Evolutionary conservation across 2,797 vertebrate genomes (phyloP).

Genomic region (Petrocephalus schoutedeni): DNA sequence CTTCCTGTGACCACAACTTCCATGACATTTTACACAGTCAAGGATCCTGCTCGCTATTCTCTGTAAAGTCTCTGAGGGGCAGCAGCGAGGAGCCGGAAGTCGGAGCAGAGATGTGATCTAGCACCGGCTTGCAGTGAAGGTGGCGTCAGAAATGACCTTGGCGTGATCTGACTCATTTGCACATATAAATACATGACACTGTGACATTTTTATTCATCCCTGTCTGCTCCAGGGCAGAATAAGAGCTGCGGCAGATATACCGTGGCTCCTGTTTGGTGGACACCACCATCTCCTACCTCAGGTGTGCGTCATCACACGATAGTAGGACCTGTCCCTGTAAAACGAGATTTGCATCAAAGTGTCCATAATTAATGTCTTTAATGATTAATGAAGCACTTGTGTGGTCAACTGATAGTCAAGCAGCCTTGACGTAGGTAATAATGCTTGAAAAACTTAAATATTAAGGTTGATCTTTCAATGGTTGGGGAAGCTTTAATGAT

Average conservation of each 20-base stretch:
- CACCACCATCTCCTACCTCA: neutral
- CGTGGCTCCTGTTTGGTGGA: neutral
- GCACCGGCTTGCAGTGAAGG: neutral
- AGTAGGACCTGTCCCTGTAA: neutral
- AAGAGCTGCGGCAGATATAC: neutral
- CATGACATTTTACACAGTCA: neutral
- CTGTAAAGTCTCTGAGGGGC: neutral
- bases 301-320: neutral
- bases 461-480: conserved; percentile 2
- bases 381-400: conserved; percentile 2
- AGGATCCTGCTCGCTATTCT: neutral
- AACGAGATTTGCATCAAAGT: neutral
- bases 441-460: neutral
- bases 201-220: neutral
- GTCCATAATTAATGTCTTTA: neutral
- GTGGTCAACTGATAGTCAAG: neutral
- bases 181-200: neutral
- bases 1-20: neutral
- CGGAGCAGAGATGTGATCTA: neutral
- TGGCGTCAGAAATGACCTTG: neutral
- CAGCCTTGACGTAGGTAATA: neutral
- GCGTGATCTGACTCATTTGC: neutral
- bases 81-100: neutral
- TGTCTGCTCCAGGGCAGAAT: neutral
- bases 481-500: neutral